phyloP scores from a whole-genome alignment of 2,113 vertebrate genomes.

The Actinemys pallida region DNA sequence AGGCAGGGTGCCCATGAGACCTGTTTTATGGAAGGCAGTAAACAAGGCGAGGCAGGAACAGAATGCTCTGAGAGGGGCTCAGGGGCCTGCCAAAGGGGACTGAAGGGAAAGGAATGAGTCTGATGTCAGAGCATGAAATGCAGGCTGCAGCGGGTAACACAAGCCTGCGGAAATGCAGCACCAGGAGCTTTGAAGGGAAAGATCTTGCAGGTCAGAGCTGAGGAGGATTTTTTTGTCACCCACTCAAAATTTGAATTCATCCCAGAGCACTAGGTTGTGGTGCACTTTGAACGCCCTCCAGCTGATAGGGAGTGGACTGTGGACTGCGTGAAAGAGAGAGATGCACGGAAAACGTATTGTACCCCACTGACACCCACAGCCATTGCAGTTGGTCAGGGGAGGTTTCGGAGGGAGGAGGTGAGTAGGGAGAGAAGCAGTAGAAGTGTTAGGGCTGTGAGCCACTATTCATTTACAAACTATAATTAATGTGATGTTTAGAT shows the following conservation, averaged over 20 bases:
- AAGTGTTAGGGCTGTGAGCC: conserved; percentile 76
- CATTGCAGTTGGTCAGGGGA: conserved; percentile 61
- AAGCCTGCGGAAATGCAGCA: background rate
- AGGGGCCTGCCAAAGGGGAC: background rate
- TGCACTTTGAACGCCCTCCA: background rate
- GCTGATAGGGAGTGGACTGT: background rate
- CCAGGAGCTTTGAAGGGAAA: background rate
- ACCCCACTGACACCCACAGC: background rate
- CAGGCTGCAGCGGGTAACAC: background rate
- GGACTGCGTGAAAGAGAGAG: background rate
- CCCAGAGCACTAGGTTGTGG: background rate
- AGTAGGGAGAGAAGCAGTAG: conserved; percentile 10
- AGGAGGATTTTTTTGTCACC: background rate
- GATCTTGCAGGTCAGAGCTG: background rate
- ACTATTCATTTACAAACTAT: conserved; percentile 82
- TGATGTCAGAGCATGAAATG: background rate
- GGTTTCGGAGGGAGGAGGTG: conserved; percentile 56
- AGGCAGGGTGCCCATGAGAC: background rate
- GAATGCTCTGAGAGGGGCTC: fast-evolving
- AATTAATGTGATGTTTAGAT: conserved; percentile 85
- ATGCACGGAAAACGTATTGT: conserved; percentile 22
- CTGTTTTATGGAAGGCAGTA: background rate
- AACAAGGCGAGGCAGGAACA: background rate
- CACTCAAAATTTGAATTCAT: background rate
- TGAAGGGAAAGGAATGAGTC: background rate